phyloP scores from a whole-genome alignment of 2,113 vertebrate genomes.

The Indri indri region DNA sequence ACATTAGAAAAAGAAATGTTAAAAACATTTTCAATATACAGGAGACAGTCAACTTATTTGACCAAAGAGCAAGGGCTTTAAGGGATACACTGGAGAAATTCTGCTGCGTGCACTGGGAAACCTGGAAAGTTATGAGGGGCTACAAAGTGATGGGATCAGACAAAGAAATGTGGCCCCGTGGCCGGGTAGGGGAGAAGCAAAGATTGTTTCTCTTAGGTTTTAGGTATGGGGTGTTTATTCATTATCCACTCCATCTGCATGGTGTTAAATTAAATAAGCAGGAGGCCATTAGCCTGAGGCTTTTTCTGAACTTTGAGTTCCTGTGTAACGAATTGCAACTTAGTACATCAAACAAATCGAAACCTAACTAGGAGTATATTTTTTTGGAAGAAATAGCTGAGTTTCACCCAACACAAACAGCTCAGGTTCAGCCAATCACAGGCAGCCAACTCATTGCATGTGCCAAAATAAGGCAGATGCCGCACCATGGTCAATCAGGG shows the following conservation, averaged over 20 bases:
- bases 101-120: no score
- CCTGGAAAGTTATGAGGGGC: no score
- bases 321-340: background rate
- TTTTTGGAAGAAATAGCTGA: background rate
- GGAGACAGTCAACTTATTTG: background rate
- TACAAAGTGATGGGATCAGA: no score
- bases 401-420: background rate
- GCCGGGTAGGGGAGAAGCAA: no score
- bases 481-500: background rate
- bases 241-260: background rate
- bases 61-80: no score
- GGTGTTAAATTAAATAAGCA: background rate
- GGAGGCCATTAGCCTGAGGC: background rate
- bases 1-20: background rate
- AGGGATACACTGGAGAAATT: no score
- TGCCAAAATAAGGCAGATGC: background rate
- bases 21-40: background rate
- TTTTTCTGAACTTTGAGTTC: background rate
- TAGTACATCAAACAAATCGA: background rate
- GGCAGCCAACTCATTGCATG: background rate
- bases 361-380: background rate
- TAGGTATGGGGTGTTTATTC: background rate
- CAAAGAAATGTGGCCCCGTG: no score
- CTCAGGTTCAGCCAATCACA: background rate
- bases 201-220: background rate